Evolutionary conservation across 2,113 vertebrate species (phyloP).

Genomic region (Cygnus atratus): DNA sequence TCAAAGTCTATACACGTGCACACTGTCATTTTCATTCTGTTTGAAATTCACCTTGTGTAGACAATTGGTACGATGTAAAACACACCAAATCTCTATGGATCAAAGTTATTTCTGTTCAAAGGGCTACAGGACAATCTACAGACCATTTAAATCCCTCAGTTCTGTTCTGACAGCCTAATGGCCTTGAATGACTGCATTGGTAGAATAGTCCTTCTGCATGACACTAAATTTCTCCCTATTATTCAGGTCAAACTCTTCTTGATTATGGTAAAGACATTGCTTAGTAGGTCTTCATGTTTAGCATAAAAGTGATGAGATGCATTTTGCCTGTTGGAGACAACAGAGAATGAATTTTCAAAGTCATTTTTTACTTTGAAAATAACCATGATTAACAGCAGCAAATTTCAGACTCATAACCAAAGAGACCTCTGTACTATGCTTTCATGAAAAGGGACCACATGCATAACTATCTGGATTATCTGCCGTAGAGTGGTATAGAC

Average conservation of each 20-base stretch:
- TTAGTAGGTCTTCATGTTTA: not conserved
- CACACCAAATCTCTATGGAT: not conserved
- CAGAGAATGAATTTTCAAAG: not conserved
- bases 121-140: not conserved
- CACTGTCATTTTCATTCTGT: not conserved
- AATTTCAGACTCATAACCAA: not conserved
- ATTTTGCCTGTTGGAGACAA: not conserved
- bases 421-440: not conserved
- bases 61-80: not conserved
- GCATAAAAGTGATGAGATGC: not conserved
- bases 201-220: not conserved
- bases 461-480: not conserved
- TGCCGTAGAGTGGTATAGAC: not conserved
- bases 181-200: not conserved
- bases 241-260: not conserved
- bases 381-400: not conserved
- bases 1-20: not conserved
- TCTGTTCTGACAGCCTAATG: not conserved
- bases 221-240: not conserved
- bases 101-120: not conserved
- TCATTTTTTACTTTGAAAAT: not conserved
- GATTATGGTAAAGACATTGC: not conserved
- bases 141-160: not conserved
- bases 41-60: conserved; percentile 11
- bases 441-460: not conserved